Percentiles rank a stretch among this genome's conserved stretches.
phyloP scores from a whole-genome alignment of 2,888 invertebrate species.

The Ditylenchus weischeri region DNA sequence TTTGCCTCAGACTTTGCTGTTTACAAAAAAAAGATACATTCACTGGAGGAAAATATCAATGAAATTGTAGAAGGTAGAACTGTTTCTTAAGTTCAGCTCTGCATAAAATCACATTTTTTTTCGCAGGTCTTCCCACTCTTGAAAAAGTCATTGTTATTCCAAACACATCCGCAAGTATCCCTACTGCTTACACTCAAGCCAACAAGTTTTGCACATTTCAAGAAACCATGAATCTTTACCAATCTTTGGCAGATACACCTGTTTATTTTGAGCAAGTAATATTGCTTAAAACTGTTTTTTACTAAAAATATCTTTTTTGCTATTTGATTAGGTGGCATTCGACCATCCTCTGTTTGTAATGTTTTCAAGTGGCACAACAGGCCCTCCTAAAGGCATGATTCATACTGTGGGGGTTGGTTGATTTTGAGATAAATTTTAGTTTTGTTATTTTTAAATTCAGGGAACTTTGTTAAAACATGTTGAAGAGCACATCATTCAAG shows the following conservation, averaged over 20 bases:
- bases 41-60: constrained; percentile 63
- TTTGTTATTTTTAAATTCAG: constrained; percentile 54
- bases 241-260: background rate
- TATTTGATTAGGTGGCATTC: constrained; percentile 61
- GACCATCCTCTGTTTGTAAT: constrained; percentile 66
- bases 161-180: background rate
- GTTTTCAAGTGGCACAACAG: constrained; percentile 67
- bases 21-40: constrained; percentile 65
- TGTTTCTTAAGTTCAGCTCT: constrained; percentile 12
- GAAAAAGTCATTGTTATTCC: constrained; percentile 41
- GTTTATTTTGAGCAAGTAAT: constrained; percentile 4
- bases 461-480: constrained; percentile 66
- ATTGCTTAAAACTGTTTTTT: background rate
- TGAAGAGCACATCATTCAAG: constrained; percentile 65
- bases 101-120: background rate
- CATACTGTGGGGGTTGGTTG: constrained; percentile 65
- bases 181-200: background rate
- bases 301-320: background rate
- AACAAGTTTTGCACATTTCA: background rate
- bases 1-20: constrained; percentile 64
- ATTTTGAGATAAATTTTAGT: constrained; percentile 2
- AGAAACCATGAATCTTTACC: background rate
- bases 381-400: constrained; percentile 66
- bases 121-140: constrained; percentile 41
- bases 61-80: constrained; percentile 60